A percentile compares a stretch with the other conserved stretches of the same genome.
Conservation (phyloP, 2,888 invertebrate genomes). For the Timema cristinae region DNA sequence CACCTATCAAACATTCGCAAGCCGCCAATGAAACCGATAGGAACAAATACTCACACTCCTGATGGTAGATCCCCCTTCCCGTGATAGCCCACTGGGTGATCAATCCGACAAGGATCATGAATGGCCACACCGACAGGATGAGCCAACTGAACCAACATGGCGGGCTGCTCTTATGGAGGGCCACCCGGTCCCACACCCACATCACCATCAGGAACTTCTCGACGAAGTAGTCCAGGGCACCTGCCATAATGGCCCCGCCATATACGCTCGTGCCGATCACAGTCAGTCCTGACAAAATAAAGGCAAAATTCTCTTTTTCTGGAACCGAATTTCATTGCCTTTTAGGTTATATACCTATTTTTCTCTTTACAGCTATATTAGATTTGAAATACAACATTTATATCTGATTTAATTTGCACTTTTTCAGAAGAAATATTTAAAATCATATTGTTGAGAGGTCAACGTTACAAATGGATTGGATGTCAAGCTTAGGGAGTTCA, state of each 20-base stretch:
- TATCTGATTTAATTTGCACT: no score
- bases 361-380: not conserved
- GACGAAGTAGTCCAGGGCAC: constrained; percentile 69
- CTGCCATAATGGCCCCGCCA: constrained; percentile 68
- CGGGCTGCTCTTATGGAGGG: constrained; percentile 47
- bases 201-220: constrained; percentile 65
- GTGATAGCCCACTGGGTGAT: constrained; percentile 67
- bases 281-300: constrained; percentile 53
- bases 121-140: constrained; percentile 69
- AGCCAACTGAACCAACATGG: constrained; percentile 73
- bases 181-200: constrained; percentile 66
- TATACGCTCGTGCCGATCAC: constrained; percentile 72
- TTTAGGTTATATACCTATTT: no score
- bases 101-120: constrained; percentile 61
- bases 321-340: no score
- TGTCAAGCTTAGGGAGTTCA: no score
- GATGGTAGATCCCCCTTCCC: constrained; percentile 61
- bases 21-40: no score
- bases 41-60: constrained; percentile 51
- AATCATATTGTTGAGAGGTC: no score
- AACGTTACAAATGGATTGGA: no score
- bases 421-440: no score
- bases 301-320: not conserved
- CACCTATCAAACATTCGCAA: no score
- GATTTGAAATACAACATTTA: no score